A percentile compares a stretch with the other conserved stretches of the same genome.
Conservation (phyloP, 2,113 vertebrate genomes). For the Lonchura striata region DNA sequence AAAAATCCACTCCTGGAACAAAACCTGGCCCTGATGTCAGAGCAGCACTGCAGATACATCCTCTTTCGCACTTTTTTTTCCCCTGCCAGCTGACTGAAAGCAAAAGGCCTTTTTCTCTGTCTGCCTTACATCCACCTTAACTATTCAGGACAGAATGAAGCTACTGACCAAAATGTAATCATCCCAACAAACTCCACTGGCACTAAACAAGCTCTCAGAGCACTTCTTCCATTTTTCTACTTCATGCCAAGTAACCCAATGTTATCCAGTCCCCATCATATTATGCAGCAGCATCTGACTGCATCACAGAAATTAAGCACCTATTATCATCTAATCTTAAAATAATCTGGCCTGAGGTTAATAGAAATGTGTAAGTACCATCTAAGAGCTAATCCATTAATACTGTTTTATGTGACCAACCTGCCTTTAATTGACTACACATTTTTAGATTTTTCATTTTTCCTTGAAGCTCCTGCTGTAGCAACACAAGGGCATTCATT, state of each 20-base stretch:
- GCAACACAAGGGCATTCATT: neutral
- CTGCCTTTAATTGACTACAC: neutral
- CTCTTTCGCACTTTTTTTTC: neutral
- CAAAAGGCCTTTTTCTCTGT: neutral
- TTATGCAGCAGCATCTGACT: neutral
- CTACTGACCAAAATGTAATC: neutral
- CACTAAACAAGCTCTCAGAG: neutral
- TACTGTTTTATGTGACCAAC: neutral
- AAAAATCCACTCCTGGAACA: neutral
- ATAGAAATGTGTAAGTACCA: neutral
- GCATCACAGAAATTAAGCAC: neutral
- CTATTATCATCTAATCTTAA: neutral
- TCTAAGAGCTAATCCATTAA: neutral
- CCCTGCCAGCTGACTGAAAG: neutral
- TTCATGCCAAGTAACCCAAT: neutral
- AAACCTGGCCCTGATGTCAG: neutral
- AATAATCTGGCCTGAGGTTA: neutral
- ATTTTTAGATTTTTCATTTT: neutral
- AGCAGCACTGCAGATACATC: neutral
- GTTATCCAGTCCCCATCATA: neutral
- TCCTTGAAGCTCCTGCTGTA: neutral
- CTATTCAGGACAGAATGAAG: neutral
- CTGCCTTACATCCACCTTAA: neutral
- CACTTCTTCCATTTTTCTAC: neutral
- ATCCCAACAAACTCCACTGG: accelerated